Base-by-base conservation (phyloP, 2,113 vertebrate species). In the Seriola aureovittata region DNA sequence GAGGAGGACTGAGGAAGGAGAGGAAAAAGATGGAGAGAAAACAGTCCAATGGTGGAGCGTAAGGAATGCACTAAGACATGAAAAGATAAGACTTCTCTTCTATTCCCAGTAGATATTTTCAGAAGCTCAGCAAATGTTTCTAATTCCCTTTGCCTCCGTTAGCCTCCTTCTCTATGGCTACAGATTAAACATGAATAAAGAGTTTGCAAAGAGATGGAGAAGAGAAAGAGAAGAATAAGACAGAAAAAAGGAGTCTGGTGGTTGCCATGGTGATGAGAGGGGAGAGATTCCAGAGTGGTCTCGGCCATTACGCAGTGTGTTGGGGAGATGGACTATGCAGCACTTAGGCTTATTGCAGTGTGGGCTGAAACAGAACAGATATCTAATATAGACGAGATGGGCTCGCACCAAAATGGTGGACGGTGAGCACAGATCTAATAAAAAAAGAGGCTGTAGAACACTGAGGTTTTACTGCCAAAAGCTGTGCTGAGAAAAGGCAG, bases 301-400 rank as follows among this genome's bases (percentile, higher is more conserved):
- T 91, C 85, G 16, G 86, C 89, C 91, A 93, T 93, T 92, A 92
- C 77, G 50, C 80, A 86, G 82, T 54, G 80, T 90, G 87, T 82
- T 83, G 75, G 80, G 83, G 81, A 88, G 90, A 87, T 82, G 90
- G 88, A 91, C 85, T 80, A 79, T 78, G 84, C 80, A 89, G 88
- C 87, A 91, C 87, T 93, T 93, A 88, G 71, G 83, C 90, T 89
- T 93, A 93, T 93, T 92, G 92, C 89, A 91, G 84, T 88, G 89
- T 91, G 80, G 85, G 86, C 84, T 87, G 79, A 82, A 90, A 82
- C 81, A 66, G 87, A 85, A 72, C 69, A 88, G 86, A 90, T 89
- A 88, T 91, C 82, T 89, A 89, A 88, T 91, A 89, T 75, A 85
- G 78, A 83, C 63, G 42, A 89, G 90, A 90, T 84, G 81, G 82